Evolutionary conservation across 2,888 invertebrate species (phyloP).

Genomic region (Ormyrus labotus): DNA sequence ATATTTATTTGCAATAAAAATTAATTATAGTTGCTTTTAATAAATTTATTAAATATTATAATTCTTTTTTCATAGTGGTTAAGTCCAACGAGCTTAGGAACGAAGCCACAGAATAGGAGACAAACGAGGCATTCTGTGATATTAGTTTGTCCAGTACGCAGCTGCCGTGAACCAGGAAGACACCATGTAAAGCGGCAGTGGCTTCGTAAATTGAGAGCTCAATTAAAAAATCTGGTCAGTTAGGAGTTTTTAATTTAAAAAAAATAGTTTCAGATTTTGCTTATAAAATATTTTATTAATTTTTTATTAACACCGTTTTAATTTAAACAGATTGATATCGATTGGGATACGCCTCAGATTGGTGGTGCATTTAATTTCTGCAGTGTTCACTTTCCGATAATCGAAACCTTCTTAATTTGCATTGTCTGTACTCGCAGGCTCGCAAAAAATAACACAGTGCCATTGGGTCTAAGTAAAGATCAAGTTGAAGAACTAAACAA

Average conservation of each 20-base stretch:
- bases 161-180: conserved; percentile 72
- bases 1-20: too few species aligned
- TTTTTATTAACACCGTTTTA: conserved; percentile 7
- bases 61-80: conserved; percentile 38
- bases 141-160: conserved; percentile 71
- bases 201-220: conserved; percentile 73
- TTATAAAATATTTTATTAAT: conserved; percentile 4
- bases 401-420: conserved; percentile 86
- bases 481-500: conserved; percentile 76
- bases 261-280: not conserved
- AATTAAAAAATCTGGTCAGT: conserved; percentile 69
- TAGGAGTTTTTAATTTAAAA: not conserved
- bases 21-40: too few species aligned
- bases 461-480: conserved; percentile 80
- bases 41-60: not conserved
- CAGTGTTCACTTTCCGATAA: conserved; percentile 82
- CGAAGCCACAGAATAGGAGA: conserved; percentile 71
- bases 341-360: conserved; percentile 73
- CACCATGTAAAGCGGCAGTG: conserved; percentile 75
- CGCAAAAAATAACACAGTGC: conserved; percentile 86
- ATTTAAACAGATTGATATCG: conserved; percentile 71
- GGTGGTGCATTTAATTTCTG: conserved; percentile 68
- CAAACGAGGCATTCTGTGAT: conserved; percentile 70
- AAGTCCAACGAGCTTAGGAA: conserved; percentile 72
- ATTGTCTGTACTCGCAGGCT: conserved; percentile 86